Conservation (phyloP, 2,888 invertebrate genomes). For the Himalopsyche kuldschensis region DNA sequence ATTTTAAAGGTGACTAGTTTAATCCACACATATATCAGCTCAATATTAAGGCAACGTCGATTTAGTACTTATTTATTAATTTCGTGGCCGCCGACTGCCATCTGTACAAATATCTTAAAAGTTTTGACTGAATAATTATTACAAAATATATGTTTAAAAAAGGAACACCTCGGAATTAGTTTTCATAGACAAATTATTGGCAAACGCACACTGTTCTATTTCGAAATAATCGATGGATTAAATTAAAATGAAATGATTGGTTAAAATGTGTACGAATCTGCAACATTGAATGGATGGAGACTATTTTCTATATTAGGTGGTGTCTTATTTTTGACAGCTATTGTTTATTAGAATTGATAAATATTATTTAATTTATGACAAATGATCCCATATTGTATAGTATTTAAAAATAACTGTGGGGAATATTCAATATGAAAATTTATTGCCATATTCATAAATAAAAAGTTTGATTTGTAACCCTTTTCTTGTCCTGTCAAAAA, state of each 20-base stretch:
- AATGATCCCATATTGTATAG: not conserved
- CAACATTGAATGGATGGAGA: too few relatives aligned
- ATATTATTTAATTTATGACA: not conserved
- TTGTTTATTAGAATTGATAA: not conserved
- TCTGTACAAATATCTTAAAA: not conserved
- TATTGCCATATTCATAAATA: too few relatives aligned
- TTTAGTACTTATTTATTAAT: not conserved
- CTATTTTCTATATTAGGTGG: too few relatives aligned
- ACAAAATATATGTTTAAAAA: not conserved
- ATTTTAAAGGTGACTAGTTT: not conserved
- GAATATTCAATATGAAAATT: not conserved
- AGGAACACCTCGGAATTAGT: not conserved
- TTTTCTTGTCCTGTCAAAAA: too few relatives aligned
- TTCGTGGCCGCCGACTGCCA: not conserved
- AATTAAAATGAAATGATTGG: not conserved
- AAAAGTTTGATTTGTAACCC: too few relatives aligned
- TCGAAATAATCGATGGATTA: not conserved
- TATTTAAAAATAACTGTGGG: not conserved
- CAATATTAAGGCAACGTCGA: not conserved
- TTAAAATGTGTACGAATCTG: not conserved
- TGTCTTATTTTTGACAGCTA: not conserved
- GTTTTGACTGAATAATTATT: not conserved
- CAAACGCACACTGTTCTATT: not conserved
- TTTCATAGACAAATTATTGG: not conserved
- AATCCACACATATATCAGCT: not conserved